phyloP scores from a whole-genome alignment of 1,140 invertebrate species.

The Venturia canescens region DNA sequence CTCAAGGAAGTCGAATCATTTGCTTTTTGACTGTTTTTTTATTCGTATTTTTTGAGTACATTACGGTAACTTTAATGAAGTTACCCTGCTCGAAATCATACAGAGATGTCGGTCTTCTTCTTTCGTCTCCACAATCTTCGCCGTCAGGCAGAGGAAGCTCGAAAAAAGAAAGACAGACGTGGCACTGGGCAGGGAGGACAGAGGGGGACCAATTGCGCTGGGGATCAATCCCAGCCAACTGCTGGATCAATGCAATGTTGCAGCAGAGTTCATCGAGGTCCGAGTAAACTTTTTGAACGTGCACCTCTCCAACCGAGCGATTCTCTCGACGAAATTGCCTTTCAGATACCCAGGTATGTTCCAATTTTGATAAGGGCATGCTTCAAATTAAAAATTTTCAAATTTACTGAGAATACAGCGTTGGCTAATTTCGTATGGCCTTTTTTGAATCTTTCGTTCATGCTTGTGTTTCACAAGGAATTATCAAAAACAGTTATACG shows the following conservation, averaged over 20 bases:
- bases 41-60: not conserved
- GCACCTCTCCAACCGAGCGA: constrained; percentile 90
- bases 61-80: not conserved
- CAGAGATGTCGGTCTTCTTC: constrained; percentile 95
- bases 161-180: constrained; percentile 79
- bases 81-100: constrained; percentile 30
- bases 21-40: not conserved
- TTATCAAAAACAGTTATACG: too few species aligned
- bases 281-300: constrained; percentile 88
- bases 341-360: constrained; percentile 92
- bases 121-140: constrained; percentile 94
- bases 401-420: not conserved
- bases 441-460: not conserved
- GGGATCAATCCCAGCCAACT: constrained; percentile 74
- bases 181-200: constrained; percentile 71
- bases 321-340: constrained; percentile 93
- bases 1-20: not conserved
- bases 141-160: constrained; percentile 85
- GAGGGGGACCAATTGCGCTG: constrained; percentile 69
- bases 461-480: too few species aligned
- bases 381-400: not conserved
- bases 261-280: constrained; percentile 74
- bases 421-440: not conserved
- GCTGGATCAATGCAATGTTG: constrained; percentile 73
- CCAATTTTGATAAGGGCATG: not conserved